Base-by-base conservation (phyloP, 2,797 vertebrate species). In the Aphelocoma californica region DNA sequence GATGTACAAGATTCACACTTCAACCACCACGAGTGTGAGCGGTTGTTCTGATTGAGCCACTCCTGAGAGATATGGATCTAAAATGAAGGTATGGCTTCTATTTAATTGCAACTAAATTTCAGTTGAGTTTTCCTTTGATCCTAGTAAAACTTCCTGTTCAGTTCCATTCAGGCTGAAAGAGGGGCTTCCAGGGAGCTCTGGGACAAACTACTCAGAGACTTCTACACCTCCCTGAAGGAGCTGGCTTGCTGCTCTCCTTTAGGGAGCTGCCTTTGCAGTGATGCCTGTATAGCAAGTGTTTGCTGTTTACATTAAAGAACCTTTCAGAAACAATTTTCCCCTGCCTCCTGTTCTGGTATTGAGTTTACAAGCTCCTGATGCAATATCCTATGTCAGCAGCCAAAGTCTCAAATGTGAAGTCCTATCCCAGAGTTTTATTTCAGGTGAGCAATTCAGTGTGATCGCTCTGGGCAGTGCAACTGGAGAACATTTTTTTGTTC, bases 271-370 rank as follows among this genome's bases (percentile, higher is more conserved):
- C 51, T 81, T 74, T 86, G 57, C 48, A 81, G 57, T 24, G 31
- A 23, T 62, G 69, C 12, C 47, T 0, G 0, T 12, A 9, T 3
- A 50, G 23, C 7, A 64, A 74, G 48, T 2, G 2, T 60, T 90
- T 71, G 57, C 19, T 44, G 13, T 18, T 61, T 62, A 13, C 10
- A 14, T 53, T 67, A 57, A 71, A 2, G 2, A 67, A 31, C 29
- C 23, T 86, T 78, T 29, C n/a, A 64, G 50, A 38, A 74, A 32
- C 32, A 8, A 15, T 48, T 62, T 66, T 31, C 50, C 16, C 12
- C 48, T 53, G 57, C 21, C 24, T 88, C 8, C 1, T n/a, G 3
- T 66, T 57, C 23, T 84, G 29, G 14, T 66, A 29, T 25, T 4
- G 44, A 40, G 60, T 78, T 86, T 84, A 48, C 18, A 65, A 74